phyloP scores from a whole-genome alignment of 2,888 invertebrate species.

The Agrilus cyanescens region DNA sequence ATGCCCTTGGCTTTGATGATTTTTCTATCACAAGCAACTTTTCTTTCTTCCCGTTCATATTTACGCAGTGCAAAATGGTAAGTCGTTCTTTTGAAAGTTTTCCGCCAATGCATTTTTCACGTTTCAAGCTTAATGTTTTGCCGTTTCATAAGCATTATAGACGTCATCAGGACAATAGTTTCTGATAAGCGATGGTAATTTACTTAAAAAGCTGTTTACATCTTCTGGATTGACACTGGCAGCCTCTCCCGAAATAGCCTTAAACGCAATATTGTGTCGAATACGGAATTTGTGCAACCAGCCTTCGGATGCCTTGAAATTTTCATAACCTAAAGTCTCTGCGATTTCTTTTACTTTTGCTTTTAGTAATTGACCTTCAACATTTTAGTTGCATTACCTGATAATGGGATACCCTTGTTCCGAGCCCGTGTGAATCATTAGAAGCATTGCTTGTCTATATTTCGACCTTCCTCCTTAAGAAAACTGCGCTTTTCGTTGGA shows the following conservation, averaged over 20 bases:
- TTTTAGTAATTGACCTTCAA: constrained; percentile 3
- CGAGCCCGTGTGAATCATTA: constrained; percentile 11
- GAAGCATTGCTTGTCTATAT: constrained; percentile 12
- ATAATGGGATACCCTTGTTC: background rate
- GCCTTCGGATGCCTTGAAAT: constrained; percentile 17
- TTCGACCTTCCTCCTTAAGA: constrained; percentile 7
- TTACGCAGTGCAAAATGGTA: constrained; percentile 18
- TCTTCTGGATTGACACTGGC: constrained; percentile 15
- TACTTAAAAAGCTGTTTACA: constrained; percentile 13
- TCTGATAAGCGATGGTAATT: constrained; percentile 11
- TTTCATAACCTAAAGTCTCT: constrained; percentile 8
- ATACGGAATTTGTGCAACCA: constrained; percentile 16
- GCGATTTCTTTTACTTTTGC: constrained; percentile 17
- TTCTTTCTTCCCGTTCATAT: constrained; percentile 17
- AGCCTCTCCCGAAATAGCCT: constrained; percentile 16
- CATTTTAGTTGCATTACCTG: too few relatives aligned
- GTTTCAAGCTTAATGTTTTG: constrained; percentile 21
- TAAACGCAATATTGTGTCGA: constrained; percentile 17
- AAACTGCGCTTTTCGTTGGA: constrained; percentile 7
- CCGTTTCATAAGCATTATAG: constrained; percentile 20
- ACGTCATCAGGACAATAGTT: constrained; percentile 12
- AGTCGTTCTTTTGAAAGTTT: too few relatives aligned
- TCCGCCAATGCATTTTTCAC: too few relatives aligned
- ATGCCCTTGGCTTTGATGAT: constrained; percentile 1
- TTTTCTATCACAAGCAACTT: constrained; percentile 10